A percentile compares a stretch with the other conserved stretches of the same genome.
Evolutionary conservation across 2,797 vertebrate genomes (phyloP).

Genomic region (Micromesistius poutassou): DNA sequence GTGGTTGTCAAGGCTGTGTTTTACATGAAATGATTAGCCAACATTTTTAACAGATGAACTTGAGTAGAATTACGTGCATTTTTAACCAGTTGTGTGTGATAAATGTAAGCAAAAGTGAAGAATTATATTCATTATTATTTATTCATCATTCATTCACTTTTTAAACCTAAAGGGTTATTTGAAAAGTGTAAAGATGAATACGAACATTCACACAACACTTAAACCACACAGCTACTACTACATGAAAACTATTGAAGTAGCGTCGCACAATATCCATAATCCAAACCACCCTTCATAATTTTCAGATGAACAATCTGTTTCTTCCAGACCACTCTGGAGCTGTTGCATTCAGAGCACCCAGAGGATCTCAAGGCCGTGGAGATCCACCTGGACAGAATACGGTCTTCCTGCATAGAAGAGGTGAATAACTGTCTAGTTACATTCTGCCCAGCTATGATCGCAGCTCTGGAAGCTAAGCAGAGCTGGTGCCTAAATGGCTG

Average conservation of each 20-base stretch:
- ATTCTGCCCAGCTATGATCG: not conserved
- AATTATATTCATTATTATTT: too few species aligned
- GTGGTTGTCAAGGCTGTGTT: not conserved
- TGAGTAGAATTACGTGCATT: not conserved
- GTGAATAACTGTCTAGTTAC: constrained; percentile 33
- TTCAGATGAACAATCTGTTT: not conserved
- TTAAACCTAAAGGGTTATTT: not conserved
- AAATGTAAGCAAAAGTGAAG: too few species aligned
- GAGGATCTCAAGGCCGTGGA: constrained; percentile 72
- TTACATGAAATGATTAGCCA: not conserved
- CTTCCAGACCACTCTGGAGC: constrained; percentile 65
- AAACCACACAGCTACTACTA: not conserved
- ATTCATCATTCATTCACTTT: too few species aligned
- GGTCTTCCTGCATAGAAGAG: constrained; percentile 66
- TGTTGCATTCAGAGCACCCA: constrained; percentile 68
- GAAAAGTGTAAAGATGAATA: not conserved
- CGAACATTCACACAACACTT: not conserved
- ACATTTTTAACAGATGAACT: not conserved
- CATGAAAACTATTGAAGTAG: not conserved
- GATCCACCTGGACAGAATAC: constrained; percentile 66
- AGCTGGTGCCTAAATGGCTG: too few species aligned
- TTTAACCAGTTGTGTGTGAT: too few species aligned
- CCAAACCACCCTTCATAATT: not conserved
- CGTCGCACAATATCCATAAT: not conserved
- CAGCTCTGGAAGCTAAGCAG: not conserved